These are phyloP conservation scores for Acanthosepion esculentum DNA, from an alignment of 2,888 invertebrate species.

Conservation along the genomic window DNA sequence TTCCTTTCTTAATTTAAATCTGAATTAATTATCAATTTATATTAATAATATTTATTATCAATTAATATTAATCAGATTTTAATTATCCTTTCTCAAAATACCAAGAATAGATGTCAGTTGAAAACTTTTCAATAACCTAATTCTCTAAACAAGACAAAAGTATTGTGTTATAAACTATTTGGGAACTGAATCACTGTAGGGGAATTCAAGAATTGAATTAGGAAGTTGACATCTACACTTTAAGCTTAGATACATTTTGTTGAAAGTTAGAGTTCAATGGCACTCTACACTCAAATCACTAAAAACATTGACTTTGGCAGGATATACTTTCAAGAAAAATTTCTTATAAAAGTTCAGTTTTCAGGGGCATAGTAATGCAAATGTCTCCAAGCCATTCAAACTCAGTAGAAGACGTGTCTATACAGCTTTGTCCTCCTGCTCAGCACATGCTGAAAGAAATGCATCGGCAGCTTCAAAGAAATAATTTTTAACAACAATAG, in stretches of 20 bases:
- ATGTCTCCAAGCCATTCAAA: too few relatives aligned
- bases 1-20: neutral
- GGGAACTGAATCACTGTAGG: neutral
- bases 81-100: neutral
- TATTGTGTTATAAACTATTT: neutral
- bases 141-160: neutral
- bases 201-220: neutral
- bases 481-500: too few relatives aligned
- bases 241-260: neutral
- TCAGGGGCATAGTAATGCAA: too few relatives aligned
- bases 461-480: too few relatives aligned
- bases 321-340: too few relatives aligned
- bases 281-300: too few relatives aligned
- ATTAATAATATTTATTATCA: conserved; percentile 8
- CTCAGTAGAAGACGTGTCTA: too few relatives aligned
- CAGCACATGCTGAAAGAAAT: too few relatives aligned
- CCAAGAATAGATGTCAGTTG: neutral
- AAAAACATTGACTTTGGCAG: too few relatives aligned
- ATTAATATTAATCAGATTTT: neutral
- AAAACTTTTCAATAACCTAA: conserved; percentile 20
- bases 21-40: neutral
- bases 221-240: neutral
- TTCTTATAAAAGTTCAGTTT: too few relatives aligned
- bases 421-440: too few relatives aligned
- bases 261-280: neutral